Evolutionary conservation across 2,888 invertebrate genomes (phyloP), one percentile per base, ranked within the genome.

Genomic region (Epirrita christyi): DNA sequence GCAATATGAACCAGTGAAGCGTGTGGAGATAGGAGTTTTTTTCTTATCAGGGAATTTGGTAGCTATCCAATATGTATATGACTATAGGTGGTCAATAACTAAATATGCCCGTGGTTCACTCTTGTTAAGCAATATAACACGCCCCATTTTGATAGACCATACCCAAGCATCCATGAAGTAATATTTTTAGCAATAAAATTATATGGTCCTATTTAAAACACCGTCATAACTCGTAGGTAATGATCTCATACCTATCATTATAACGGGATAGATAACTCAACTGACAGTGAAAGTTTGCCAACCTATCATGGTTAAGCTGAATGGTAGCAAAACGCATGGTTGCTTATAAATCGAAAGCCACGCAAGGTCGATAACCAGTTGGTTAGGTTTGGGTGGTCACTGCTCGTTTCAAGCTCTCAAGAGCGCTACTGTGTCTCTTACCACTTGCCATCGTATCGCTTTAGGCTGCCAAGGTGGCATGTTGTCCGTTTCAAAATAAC

Each of bases 321-420:
- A 65, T 63, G 61, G 66, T 72, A 75, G 65, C 72, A 72, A 70
- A 73, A 68, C 63, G 59, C 66, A 58, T 67, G 68, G 66, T 58
- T 51, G 62, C 58, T 65, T 59, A 61, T 57, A 74, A 82, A 82
- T 78, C 78, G 84, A 83, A 83, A 84, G 83, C 83, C 71, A 67
- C 55, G 64, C 79, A 83, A 84, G 84, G 84, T 74, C 74, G 70
- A 69, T 68, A 71, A 79, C 82, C 75, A 76, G 81, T 78, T 67
- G 59, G 66, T 62, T 70, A 58, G 64, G 75, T 72, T 71, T 70
- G 68, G 74, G 68, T 69, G 71, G 70, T 70, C 64, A 65, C 64
- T 73, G 61, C 55, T 67, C 59, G 56, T 55, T 50, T 45, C 49
- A 10, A 13, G 45, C 40, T 42, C 38, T 13, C 38, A 6, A 45